A percentile compares a stretch with the other conserved stretches of the same genome.
Conservation (phyloP, 2,113 vertebrate genomes). For the Myxocyprinus asiaticus region DNA sequence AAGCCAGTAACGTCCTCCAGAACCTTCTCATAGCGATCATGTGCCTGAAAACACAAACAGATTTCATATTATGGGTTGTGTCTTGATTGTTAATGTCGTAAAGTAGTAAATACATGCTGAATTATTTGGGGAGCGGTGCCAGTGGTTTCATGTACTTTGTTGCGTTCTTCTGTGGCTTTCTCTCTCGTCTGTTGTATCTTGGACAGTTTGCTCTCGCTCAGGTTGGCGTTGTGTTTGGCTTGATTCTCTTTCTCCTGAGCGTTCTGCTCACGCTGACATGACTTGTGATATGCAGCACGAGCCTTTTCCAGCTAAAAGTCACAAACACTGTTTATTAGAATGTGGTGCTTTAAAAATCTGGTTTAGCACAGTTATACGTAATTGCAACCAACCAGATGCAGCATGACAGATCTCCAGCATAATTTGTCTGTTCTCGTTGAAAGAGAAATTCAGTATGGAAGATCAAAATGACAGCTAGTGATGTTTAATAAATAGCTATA, state of each 20-base stretch:
- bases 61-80: too few relatives aligned
- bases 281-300: slow-evolving; percentile 69
- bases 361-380: too few relatives aligned
- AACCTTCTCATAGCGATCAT: slow-evolving; percentile 76
- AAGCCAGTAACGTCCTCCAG: slow-evolving; percentile 79
- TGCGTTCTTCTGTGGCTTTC: slow-evolving; percentile 65
- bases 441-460: too few relatives aligned
- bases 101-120: too few relatives aligned
- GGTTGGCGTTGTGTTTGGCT: slow-evolving; percentile 69
- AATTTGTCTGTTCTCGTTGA: too few relatives aligned
- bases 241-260: slow-evolving; percentile 70
- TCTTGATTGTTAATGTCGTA: too few relatives aligned
- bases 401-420: too few relatives aligned
- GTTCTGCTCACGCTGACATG: slow-evolving; percentile 67
- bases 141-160: slow-evolving; percentile 60
- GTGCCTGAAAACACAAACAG: slow-evolving; percentile 61
- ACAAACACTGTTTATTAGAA: background rate
- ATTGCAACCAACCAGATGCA: too few relatives aligned
- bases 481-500: too few relatives aligned
- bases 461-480: too few relatives aligned
- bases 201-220: slow-evolving; percentile 70
- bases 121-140: background rate
- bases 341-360: too few relatives aligned
- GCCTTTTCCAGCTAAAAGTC: slow-evolving; percentile 73
- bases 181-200: slow-evolving; percentile 69